These are phyloP conservation scores for Palythoa grandis DNA, from an alignment of 92 coral and sea anemone species.

Conservation along the genomic window DNA sequence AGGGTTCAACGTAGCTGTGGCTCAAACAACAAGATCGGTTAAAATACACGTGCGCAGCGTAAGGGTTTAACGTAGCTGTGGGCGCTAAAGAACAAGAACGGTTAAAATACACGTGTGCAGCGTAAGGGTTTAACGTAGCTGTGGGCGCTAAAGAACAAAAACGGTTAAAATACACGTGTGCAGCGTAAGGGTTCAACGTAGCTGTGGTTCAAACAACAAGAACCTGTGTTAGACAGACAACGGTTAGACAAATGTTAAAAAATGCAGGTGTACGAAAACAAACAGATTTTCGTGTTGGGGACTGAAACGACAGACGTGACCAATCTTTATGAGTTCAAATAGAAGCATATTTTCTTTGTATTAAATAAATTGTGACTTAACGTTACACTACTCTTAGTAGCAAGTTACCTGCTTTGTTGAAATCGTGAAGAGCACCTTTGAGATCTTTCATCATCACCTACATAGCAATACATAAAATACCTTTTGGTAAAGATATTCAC, in stretches of 20 bases:
- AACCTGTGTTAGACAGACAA: too few species aligned
- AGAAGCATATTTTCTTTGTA: background rate
- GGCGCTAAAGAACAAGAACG: background rate
- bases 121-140: background rate
- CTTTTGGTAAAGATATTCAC: background rate
- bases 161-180: background rate
- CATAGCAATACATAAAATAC: too few species aligned
- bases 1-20: background rate
- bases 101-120: too few species aligned
- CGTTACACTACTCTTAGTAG: background rate
- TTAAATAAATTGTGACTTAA: background rate
- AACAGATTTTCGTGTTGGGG: too few species aligned
- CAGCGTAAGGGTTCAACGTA: background rate
- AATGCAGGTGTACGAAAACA: too few species aligned
- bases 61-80: background rate
- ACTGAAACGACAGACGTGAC: too few species aligned
- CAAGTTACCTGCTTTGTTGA: conserved; percentile 88
- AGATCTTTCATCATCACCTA: conserved; percentile 90
- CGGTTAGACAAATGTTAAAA: too few species aligned
- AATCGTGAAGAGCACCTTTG: conserved; percentile 90
- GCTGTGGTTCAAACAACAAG: too few species aligned
- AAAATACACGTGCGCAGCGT: conserved; percentile 7
- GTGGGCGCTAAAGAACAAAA: background rate
- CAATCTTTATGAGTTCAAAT: too few species aligned
- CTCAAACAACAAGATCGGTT: conserved; percentile 15